Percentiles rank a stretch among this genome's conserved stretches.
phyloP scores from a whole-genome alignment of 1,140 invertebrate species.

The Kradibia gibbosae region DNA sequence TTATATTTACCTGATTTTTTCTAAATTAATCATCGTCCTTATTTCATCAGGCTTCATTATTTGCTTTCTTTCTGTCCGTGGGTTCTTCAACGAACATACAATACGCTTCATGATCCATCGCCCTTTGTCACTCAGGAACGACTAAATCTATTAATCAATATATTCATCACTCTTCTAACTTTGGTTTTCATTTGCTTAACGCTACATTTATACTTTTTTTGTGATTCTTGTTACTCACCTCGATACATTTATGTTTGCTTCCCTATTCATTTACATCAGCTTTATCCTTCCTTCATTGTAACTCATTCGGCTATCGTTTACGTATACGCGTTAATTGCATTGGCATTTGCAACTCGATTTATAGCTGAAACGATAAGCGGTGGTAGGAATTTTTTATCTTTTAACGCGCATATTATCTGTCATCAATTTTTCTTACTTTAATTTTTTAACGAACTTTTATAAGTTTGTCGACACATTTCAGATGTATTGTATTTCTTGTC shows the following conservation, averaged over 20 bases:
- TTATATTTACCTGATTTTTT: conserved; percentile 30
- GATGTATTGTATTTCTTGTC: neutral
- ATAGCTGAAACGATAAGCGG: conserved; percentile 33
- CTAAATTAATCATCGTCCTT: conserved; percentile 36
- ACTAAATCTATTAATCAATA: conserved; percentile 4
- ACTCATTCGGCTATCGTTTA: conserved; percentile 50
- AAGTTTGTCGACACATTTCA: neutral
- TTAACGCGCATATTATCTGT: conserved; percentile 8
- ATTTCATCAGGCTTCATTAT: conserved; percentile 54
- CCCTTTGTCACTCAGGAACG: neutral
- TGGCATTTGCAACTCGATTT: conserved; percentile 21
- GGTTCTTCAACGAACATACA: neutral
- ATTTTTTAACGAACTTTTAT: conserved; percentile 30
- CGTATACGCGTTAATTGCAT: conserved; percentile 29
- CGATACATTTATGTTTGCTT: conserved; percentile 13
- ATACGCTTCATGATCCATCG: neutral
- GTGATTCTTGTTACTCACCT: neutral
- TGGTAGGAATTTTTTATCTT: conserved; percentile 39
- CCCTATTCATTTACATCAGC: conserved; percentile 19
- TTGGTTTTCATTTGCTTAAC: neutral
- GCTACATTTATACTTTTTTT: neutral
- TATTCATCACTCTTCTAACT: conserved; percentile 21
- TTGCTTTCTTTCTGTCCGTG: conserved; percentile 2
- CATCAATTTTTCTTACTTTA: conserved; percentile 13
- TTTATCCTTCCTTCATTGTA: conserved; percentile 26